Evolutionary conservation across 1,140 invertebrate genomes (phyloP), one percentile per base, ranked within the genome.

Genomic region (Bombus pascuorum): DNA sequence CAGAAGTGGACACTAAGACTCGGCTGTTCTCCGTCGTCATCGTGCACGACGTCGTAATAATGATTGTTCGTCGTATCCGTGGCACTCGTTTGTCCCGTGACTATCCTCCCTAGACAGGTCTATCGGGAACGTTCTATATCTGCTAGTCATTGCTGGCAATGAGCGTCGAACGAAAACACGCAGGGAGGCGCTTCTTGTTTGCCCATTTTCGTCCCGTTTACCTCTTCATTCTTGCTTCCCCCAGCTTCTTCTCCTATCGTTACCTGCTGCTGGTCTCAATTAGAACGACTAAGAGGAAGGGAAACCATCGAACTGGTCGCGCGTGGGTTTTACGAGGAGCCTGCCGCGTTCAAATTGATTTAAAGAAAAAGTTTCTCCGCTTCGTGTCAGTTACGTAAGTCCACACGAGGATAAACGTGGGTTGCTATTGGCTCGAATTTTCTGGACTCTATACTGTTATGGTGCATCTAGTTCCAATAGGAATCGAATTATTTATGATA

Each of bases 121-220:
- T 57, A 44, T 39, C 37, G 3, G 18, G 82, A 87, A 80, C 88
- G 32, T 57, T n/a, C 37, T 15, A 79, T 89, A 92, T 92, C 87
- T 88, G 92, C 91, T 85, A 90, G 92, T 92, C 91, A 92, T 90
- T 81, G 79, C 87, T 81, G 85, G 82, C 88, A 90, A 92, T 87
- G 89, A 92, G 91, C 86, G 53, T 86, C 81, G 76, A 86, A 86
- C 77, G 83, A 81, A 73, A 77, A 53, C 85, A 34, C 28, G 86
- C 85, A 77, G 83, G 86, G 68, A 71, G 85, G 74, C 47, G 73
- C 78, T 87, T 87, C 86, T 91, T 79, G 83, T 87, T 92, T 91
- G 88, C 87, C 88, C 91, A 91, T 90, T 91, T 92, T 80, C 86
- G 75, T 85, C 47, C 85, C 90, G 88, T 90, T 92, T 87, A 88